Percentiles rank a stretch among this genome's conserved stretches.
phyloP scores from a whole-genome alignment of 2,888 invertebrate genomes.

The Rhabditoides inermis region DNA sequence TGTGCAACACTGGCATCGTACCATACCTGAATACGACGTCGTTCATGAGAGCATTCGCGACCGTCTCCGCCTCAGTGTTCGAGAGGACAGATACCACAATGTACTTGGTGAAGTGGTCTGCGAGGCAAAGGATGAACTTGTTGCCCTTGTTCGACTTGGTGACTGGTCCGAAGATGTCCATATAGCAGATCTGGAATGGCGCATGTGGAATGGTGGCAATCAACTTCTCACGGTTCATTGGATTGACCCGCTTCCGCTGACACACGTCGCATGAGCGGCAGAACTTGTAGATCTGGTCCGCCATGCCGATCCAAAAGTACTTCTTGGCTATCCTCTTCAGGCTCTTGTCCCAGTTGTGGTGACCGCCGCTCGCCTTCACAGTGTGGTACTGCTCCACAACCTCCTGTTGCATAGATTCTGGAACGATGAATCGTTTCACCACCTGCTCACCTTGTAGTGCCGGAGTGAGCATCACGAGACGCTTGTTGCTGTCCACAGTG shows the following conservation, averaged over 20 bases:
- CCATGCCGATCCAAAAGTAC: conserved; percentile 18
- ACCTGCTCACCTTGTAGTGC: too few relatives aligned
- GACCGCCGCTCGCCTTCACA: conserved; percentile 15
- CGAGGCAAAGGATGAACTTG: conserved; percentile 9
- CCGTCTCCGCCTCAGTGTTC: conserved; percentile 42
- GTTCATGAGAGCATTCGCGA: conserved; percentile 36
- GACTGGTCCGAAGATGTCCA: conserved; percentile 18
- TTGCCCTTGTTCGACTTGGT: conserved; percentile 5
- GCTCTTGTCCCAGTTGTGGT: conserved; percentile 14
- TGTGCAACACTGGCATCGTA: conserved; percentile 21
- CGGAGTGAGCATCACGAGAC: too few relatives aligned
- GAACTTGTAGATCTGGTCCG: conserved; percentile 3
- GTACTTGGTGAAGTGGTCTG: conserved; percentile 17
- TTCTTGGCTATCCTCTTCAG: conserved; percentile 8
- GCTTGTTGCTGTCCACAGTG: too few relatives aligned
- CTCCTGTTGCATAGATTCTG: neutral
- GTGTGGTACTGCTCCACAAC: conserved; percentile 17
- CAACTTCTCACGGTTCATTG: conserved; percentile 9
- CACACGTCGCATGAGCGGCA: conserved; percentile 12
- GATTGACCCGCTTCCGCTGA: conserved; percentile 10
- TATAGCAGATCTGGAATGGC: conserved; percentile 9
- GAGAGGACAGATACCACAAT: conserved; percentile 39
- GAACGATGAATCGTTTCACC: conserved; percentile 9
- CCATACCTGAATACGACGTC: conserved; percentile 27
- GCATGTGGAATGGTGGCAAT: neutral